phyloP scores from a whole-genome alignment of 2,113 vertebrate genomes.

The Halcyon malimbica region DNA sequence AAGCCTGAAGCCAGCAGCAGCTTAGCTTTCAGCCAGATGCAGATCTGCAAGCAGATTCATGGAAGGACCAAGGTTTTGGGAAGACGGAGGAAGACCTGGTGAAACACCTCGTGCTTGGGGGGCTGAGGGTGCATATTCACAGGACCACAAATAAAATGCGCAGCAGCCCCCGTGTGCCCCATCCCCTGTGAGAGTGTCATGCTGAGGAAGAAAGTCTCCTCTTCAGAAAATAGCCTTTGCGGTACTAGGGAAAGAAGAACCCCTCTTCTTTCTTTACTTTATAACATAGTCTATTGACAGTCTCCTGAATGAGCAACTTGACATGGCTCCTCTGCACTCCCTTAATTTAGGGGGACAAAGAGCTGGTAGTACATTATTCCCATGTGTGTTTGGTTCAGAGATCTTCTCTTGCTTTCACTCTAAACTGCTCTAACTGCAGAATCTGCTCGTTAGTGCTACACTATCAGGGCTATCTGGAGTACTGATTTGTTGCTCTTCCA shows the following conservation, averaged over 20 bases:
- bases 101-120: neutral
- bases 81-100: neutral
- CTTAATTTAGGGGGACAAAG: neutral
- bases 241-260: neutral
- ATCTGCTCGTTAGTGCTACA: neutral
- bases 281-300: neutral
- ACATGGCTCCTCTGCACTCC: neutral
- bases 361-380: neutral
- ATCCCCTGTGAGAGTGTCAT: neutral
- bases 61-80: neutral
- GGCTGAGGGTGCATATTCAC: neutral
- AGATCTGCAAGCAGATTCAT: neutral
- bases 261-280: neutral
- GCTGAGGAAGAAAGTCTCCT: neutral
- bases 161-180: rapidly evolving
- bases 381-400: neutral
- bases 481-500: neutral
- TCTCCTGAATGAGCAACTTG: neutral
- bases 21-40: neutral
- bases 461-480: neutral
- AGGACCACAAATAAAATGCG: neutral
- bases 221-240: neutral
- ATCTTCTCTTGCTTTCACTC: neutral
- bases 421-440: neutral
- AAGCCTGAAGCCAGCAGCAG: neutral